Evolutionary conservation across 2,888 invertebrate species (phyloP).

Genomic region (Imbricaverruca yamaguchii): DNA sequence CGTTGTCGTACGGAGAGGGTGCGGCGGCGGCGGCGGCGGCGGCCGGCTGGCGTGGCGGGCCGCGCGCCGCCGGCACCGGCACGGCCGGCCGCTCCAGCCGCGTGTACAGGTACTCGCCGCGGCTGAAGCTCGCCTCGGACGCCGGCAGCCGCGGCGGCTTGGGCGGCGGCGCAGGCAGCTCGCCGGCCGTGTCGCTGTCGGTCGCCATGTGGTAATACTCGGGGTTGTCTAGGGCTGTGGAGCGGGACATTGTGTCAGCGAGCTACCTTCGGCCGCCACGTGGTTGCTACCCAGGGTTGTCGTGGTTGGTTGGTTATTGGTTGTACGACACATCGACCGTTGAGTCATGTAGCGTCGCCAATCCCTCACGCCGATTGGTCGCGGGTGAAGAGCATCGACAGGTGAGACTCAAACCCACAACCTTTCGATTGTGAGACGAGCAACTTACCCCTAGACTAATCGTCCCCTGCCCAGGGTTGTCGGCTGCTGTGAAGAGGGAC

Average conservation of each 20-base stretch:
- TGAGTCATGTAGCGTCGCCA: too few relatives aligned
- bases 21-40: neutral
- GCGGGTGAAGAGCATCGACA: too few relatives aligned
- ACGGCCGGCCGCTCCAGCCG: neutral
- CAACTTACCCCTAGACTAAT: too few relatives aligned
- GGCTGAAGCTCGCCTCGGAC: neutral
- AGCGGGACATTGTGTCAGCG: neutral
- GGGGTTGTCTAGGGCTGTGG: constrained; percentile 32
- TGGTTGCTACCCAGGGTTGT: too few relatives aligned
- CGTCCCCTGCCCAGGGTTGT: too few relatives aligned
- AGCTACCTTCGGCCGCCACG: too few relatives aligned
- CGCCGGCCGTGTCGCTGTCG: neutral
- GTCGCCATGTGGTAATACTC: constrained; percentile 33
- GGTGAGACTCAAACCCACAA: too few relatives aligned
- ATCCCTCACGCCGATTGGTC: too few relatives aligned
- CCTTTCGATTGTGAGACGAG: too few relatives aligned
- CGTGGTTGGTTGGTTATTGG: too few relatives aligned
- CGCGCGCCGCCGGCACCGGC: neutral
- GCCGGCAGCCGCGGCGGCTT: constrained; percentile 28
- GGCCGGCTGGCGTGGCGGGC: neutral
- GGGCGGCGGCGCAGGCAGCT: constrained; percentile 18
- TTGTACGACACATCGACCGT: too few relatives aligned
- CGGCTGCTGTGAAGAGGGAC: too few relatives aligned
- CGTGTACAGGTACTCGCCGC: constrained; percentile 23
- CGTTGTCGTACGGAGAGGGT: constrained; percentile 5